phyloP scores from a whole-genome alignment of 2,113 vertebrate species.

The Hypomesus transpacificus region DNA sequence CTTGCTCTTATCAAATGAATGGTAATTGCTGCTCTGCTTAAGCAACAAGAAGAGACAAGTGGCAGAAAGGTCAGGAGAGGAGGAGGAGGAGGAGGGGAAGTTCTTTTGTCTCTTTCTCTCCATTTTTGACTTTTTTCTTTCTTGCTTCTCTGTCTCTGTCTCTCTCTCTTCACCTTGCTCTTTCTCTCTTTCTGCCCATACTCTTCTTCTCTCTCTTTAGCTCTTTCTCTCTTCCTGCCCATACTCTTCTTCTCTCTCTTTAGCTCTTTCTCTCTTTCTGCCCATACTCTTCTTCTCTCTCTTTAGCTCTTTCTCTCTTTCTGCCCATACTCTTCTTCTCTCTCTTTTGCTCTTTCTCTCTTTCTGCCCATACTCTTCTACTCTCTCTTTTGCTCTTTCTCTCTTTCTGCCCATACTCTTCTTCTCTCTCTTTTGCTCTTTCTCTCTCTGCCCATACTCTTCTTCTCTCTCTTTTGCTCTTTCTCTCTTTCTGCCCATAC shows the following conservation, averaged over 20 bases:
- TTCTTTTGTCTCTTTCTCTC: constrained; percentile 7
- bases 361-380: no score
- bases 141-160: not conserved
- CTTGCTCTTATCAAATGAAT: not conserved
- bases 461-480: no score
- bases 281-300: not conserved
- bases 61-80: not conserved
- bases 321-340: not conserved
- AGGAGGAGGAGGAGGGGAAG: not conserved
- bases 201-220: not conserved
- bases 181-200: not conserved
- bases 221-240: not conserved
- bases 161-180: not conserved
- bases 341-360: no score
- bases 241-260: not conserved
- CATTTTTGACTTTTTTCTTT: not conserved
- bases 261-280: not conserved
- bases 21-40: not conserved
- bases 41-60: not conserved
- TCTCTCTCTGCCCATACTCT: no score
- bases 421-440: no score
- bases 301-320: not conserved
- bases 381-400: no score
- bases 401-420: no score
- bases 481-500: no score